Evolutionary conservation across 2,113 vertebrate species (phyloP).

Genomic region (Xyrauchen texanus): DNA sequence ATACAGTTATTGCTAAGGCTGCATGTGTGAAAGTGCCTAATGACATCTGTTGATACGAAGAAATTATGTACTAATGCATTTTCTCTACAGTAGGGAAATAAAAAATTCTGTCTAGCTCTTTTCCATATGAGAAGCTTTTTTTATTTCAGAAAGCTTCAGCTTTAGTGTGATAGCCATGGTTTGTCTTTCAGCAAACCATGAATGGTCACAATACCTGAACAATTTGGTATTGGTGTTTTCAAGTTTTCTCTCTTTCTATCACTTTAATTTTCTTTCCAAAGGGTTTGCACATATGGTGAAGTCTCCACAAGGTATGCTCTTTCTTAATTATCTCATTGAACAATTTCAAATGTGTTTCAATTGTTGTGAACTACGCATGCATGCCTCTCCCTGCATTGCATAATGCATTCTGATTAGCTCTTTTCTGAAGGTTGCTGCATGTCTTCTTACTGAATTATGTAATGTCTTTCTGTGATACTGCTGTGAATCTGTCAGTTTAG

Average conservation of each 20-base stretch:
- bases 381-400: background rate
- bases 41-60: background rate
- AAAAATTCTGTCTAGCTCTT: background rate
- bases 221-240: conserved; percentile 70
- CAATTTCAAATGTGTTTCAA: conserved; percentile 50
- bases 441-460: no score
- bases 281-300: conserved; percentile 90
- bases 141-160: conserved; percentile 66
- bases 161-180: conserved; percentile 73
- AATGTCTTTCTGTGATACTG: background rate
- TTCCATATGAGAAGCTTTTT: conserved; percentile 68
- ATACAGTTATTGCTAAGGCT: background rate
- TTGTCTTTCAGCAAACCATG: conserved; percentile 73
- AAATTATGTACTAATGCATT: background rate
- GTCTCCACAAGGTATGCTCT: conserved; percentile 91
- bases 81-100: background rate
- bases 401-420: no score
- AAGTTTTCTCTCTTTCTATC: conserved; percentile 51
- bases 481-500: conserved; percentile 3
- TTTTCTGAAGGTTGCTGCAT: background rate
- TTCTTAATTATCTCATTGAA: conserved; percentile 32
- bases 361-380: conserved; percentile 48
- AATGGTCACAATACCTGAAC: conserved; percentile 70
- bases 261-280: conserved; percentile 67
- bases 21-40: background rate